phyloP scores from a whole-genome alignment of 2,797 vertebrate genomes.

The Pseudocheirus occidentalis region DNA sequence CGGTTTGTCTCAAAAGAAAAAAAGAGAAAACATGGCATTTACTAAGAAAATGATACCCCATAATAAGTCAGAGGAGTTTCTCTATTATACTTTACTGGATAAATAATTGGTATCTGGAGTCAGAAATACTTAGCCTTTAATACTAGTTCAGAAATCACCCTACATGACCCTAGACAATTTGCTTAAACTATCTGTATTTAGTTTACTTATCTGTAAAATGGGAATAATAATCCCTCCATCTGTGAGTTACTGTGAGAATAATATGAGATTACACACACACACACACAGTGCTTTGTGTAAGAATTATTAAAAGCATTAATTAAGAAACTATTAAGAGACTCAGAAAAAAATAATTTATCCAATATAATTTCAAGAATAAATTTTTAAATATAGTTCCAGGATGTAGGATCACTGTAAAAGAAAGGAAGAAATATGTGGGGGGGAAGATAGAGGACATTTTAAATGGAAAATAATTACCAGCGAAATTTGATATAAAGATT shows the following conservation, averaged over 20 bases:
- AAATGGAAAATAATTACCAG: constrained; percentile 57
- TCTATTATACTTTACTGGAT: neutral
- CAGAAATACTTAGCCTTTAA: neutral
- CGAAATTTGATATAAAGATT: constrained; percentile 63
- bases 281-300: constrained; percentile 49
- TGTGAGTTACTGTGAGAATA: neutral
- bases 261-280: neutral
- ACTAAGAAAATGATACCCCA: neutral
- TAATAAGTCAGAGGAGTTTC: neutral
- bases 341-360: constrained; percentile 49
- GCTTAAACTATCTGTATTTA: neutral
- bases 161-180: neutral
- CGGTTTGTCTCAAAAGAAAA: neutral
- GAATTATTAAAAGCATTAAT: constrained; percentile 44
- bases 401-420: constrained; percentile 50
- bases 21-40: neutral
- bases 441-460: constrained; percentile 18
- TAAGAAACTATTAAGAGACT: constrained; percentile 33
- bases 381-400: constrained; percentile 54
- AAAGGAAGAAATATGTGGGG: constrained; percentile 18
- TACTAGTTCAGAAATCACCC: neutral
- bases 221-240: neutral
- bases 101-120: neutral
- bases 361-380: constrained; percentile 63
- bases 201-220: neutral